Evolutionary conservation across 2,797 vertebrate genomes (phyloP).

Genomic region (Tragelaphus oryx): DNA sequence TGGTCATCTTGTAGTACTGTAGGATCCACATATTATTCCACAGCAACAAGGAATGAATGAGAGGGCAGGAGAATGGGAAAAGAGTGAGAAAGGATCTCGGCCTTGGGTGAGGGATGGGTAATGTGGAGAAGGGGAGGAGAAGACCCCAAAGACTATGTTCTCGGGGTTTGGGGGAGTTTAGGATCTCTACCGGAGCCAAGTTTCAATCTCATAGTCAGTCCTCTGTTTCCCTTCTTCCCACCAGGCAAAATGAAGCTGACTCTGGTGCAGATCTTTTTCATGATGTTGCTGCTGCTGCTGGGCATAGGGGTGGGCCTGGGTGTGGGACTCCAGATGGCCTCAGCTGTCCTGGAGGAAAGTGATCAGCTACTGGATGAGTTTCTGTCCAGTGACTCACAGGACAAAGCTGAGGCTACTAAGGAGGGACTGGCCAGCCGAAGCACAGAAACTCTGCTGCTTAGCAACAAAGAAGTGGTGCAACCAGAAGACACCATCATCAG

Average conservation of each 20-base stretch:
- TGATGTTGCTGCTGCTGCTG: conserved; percentile 61
- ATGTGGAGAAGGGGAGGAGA: background rate
- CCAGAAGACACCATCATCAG: background rate
- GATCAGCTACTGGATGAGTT: conserved; percentile 49
- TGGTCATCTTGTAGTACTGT: background rate
- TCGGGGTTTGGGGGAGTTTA: background rate
- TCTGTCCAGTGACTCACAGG: conserved; percentile 51
- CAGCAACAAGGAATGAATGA: background rate
- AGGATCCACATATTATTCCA: background rate
- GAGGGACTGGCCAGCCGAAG: background rate
- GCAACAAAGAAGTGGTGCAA: background rate
- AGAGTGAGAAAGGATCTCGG: background rate
- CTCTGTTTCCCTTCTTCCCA: background rate
- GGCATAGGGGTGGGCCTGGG: conserved; percentile 64
- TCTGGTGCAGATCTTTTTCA: conserved; percentile 42
- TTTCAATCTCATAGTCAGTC: background rate
- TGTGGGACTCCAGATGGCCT: conserved; percentile 57
- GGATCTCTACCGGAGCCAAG: background rate
- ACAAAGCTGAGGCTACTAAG: background rate
- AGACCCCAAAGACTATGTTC: background rate
- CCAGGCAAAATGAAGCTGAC: conserved; percentile 65
- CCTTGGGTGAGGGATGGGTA: background rate
- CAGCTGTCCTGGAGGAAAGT: conserved; percentile 38
- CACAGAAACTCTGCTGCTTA: background rate
- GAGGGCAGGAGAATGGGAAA: background rate